Base-by-base conservation (phyloP, 2,797 vertebrate species). In the Alcedo atthis region DNA sequence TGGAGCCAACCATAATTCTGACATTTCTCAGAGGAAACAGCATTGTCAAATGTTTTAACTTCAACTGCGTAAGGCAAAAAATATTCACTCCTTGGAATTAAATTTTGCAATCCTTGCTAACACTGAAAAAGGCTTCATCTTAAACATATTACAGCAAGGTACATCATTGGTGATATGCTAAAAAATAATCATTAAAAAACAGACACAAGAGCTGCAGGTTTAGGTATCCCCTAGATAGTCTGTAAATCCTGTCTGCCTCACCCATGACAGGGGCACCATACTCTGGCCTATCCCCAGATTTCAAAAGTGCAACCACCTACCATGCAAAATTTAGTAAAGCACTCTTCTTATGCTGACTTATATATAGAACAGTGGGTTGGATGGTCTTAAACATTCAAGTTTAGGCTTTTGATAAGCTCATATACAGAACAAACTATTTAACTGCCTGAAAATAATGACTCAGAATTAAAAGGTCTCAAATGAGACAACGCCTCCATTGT, bases 291-390 rank as follows among this genome's bases (percentile, higher is more conserved):
- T 49, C 67, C 55, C 55, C 45, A 85, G 62, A 85, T 59, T 76
- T 82, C 32, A 87, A 73, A 90, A 93, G 69, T 85, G 74, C 25
- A 91, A 81, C 79, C 66, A 91, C 85, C 80, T 75, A 91, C 79
- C 46, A 93, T 2, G 32, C 19, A 83, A 48, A 69, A 73, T 81
- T 87, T 45, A 93, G 87, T 46, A 81, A 67, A 61, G 63, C 19
- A 70, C 12, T 64, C 49, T 67, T 75, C 42, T 82, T 75, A 40
- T 18, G 15, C 28, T 80, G 33, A 75, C 83, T 89, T 89, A 84
- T 91, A 79, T 75, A 59, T 22, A 83, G 74, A 94, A 62, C 63
- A 89, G 82, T 83, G 80, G 69, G 73, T 40, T 92, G 82, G 70
- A 91, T 33, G 32, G n/a, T 69, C 70, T 83, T 58, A 87, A 89